Base-by-base conservation (phyloP, 1,140 invertebrate species). In the Sinonovacula constricta region DNA sequence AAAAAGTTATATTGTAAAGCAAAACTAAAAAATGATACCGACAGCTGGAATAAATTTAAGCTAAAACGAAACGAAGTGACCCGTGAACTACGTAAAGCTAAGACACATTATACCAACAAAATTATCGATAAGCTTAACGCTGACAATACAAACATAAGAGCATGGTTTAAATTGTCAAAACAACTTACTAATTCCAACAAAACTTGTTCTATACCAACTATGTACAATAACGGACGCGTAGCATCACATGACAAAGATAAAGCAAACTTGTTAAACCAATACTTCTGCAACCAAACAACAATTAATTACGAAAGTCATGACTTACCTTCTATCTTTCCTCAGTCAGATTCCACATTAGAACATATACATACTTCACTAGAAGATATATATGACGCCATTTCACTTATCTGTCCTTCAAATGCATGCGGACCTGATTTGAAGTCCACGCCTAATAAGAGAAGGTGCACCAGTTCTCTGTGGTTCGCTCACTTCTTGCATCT, bases 1-100 rank as follows among this genome's bases (percentile, higher is more conserved):
- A 31, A 72, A 14, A 71, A 66, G 66, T 10, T 79, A 2, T 49
- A 79, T 34, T 36, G 66, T 22, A 3, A 63, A 59, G 67, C 59
- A n/a, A 79, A 79, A 65, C 63, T 22, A 26, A 31, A 34, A 31
- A 62, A 79, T 45, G n/a, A 22, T 39, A 26, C 45, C 10, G 39
- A 39, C 5, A 22, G 39, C 7, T 78, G 54, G 51, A 7, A n/a
- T 5, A 49, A 49, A 22, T 62, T 78, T 33, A 34, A 56, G 70
- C 14, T 53, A 15, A 18, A 18, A n/a, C n/a, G 74, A 59, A 77
- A 67, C 30, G 18, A 24, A 67, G 28, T 30, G 10, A 67, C 65
- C 18, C 31, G 39, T n/a, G n/a, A n/a, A n/a, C n/a, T n/a, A 53
- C 65, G 10, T 56, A 7, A 70, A 33, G 10, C 51, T n/a, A 67